Evolutionary conservation across 2,113 vertebrate species (phyloP).

Genomic region (Pungitius pungitius): DNA sequence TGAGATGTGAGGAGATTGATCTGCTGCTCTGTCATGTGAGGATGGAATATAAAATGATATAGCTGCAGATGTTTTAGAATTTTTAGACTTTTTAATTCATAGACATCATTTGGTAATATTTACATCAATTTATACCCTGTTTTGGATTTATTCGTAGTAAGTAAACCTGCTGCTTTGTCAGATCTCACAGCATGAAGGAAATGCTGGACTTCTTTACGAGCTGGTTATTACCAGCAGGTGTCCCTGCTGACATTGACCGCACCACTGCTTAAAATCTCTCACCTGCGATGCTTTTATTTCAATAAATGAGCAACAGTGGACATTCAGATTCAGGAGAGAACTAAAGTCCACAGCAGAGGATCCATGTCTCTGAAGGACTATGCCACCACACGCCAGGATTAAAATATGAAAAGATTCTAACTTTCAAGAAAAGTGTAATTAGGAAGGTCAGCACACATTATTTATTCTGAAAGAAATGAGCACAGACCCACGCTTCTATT

Average conservation of each 20-base stretch:
- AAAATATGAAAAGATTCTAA: no score
- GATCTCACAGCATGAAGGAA: not conserved
- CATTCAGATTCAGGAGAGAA: no score
- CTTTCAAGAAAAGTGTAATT: not conserved
- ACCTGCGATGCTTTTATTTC: no score
- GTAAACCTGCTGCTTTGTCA: not conserved
- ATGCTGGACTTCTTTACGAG: not conserved
- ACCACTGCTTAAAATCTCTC: no score
- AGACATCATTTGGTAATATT: not conserved
- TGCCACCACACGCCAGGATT: no score
- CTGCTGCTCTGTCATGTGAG: constrained; percentile 21
- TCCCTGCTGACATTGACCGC: not conserved
- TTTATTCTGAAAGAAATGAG: not conserved
- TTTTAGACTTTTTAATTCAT: not conserved
- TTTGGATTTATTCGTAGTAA: not conserved
- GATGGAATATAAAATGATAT: not conserved
- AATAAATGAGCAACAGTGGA: no score
- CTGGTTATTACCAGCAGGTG: no score
- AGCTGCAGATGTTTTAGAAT: not conserved
- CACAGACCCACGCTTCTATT: not conserved
- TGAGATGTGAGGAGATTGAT: constrained; percentile 24
- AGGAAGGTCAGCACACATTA: not conserved
- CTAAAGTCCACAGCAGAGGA: no score
- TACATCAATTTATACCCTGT: not conserved
- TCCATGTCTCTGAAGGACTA: no score